Percentiles rank a stretch among this genome's conserved stretches.
Conservation (phyloP, 1,140 invertebrate species). For the Ectropis grisescens region DNA sequence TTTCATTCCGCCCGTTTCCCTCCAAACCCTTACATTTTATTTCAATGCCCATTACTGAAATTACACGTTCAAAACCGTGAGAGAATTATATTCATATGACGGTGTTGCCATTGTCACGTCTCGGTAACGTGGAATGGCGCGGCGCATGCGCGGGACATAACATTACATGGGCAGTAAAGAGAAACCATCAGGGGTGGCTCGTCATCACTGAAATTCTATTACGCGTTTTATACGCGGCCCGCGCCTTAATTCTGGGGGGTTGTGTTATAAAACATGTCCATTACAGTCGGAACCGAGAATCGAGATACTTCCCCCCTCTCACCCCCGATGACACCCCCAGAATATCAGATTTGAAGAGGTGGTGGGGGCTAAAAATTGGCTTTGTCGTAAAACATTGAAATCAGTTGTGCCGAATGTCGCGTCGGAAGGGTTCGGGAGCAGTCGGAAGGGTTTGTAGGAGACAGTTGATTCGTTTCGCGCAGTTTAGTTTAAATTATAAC, state of each 20-base stretch:
- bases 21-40: too few species aligned
- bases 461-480: slow-evolving; percentile 56
- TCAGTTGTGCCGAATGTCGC: slow-evolving; percentile 18
- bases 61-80: too few species aligned
- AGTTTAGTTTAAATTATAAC: slow-evolving; percentile 65
- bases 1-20: too few species aligned
- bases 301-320: slow-evolving; percentile 27
- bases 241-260: slow-evolving; percentile 46
- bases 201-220: slow-evolving; percentile 61
- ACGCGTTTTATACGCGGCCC: slow-evolving; percentile 55
- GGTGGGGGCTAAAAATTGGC: slow-evolving; percentile 24
- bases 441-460: slow-evolving; percentile 24
- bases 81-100: too few species aligned
- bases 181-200: slow-evolving; percentile 20
- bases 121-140: slow-evolving; percentile 22
- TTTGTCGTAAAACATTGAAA: slow-evolving; percentile 44
- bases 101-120: slow-evolving; percentile 11
- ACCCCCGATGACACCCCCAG: slow-evolving; percentile 19
- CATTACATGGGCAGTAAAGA: slow-evolving; percentile 54
- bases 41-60: too few species aligned
- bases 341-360: slow-evolving; percentile 19
- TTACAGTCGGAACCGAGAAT: slow-evolving; percentile 38
- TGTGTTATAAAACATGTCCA: slow-evolving; percentile 41
- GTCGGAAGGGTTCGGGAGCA: slow-evolving; percentile 21
- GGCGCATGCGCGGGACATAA: slow-evolving; percentile 53